phyloP scores from a whole-genome alignment of 2,888 invertebrate genomes.

The Antitype chi region DNA sequence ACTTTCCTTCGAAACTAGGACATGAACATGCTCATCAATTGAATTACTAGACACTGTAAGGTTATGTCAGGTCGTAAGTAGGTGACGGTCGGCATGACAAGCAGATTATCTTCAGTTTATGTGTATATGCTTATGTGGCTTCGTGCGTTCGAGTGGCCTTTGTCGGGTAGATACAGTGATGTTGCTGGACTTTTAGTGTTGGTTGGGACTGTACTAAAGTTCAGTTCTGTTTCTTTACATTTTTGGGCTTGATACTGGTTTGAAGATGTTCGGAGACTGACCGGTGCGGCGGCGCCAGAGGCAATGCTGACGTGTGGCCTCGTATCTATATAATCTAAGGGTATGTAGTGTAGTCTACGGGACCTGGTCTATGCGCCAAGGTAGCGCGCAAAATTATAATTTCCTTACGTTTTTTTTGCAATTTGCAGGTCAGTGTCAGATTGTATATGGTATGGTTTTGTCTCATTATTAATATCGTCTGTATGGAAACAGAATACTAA shows the following conservation, averaged over 20 bases:
- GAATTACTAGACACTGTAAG: constrained; percentile 72
- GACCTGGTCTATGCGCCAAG: too few species aligned
- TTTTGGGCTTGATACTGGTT: neutral
- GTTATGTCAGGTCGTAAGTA: constrained; percentile 74
- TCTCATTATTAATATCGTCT: too few species aligned
- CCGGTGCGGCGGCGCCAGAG: neutral
- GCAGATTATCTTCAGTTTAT: constrained; percentile 70
- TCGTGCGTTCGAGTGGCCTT: constrained; percentile 61
- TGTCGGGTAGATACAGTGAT: constrained; percentile 9
- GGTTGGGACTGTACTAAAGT: neutral
- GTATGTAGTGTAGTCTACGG: neutral
- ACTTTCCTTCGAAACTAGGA: constrained; percentile 10
- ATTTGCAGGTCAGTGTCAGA: too few species aligned
- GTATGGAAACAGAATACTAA: too few species aligned
- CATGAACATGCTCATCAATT: constrained; percentile 68
- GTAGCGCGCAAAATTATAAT: too few species aligned
- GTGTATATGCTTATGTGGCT: constrained; percentile 62
- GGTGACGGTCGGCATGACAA: constrained; percentile 75
- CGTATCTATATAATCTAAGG: neutral
- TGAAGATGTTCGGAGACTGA: neutral
- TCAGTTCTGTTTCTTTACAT: too few species aligned
- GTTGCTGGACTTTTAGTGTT: constrained; percentile 8
- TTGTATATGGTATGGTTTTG: too few species aligned
- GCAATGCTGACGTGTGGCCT: too few species aligned
- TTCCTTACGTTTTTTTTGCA: too few species aligned